Evolutionary conservation across 2,888 invertebrate species (phyloP), one percentile per base, ranked within the genome.

Genomic region (Allolobophora icterica): DNA sequence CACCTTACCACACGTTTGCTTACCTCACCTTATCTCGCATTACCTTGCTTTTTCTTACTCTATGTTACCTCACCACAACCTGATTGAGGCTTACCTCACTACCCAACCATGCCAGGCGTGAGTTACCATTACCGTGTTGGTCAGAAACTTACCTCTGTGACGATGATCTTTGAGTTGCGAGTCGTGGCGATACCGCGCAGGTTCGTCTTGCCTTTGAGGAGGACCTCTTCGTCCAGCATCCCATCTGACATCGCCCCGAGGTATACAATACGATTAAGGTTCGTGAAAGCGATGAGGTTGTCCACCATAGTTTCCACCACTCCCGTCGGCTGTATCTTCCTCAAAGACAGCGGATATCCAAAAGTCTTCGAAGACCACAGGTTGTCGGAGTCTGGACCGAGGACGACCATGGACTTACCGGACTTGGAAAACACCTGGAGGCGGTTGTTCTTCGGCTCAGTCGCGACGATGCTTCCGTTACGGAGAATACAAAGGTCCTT

Each of bases 291-390:
- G 13, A 87, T 35, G 34, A 87, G 34, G 87, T 87, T 87, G 17
- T 87, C 87, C 11, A 87, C 38, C 4, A 87, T 24, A 6, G 87
- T 87, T 33, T 87, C 87, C 1, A 33, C n/a, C n/a, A 87, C 35
- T 87, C 87, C 87, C 87, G 87, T 35, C 87, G 87, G 87, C 4
- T 87, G 34, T 35, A 87, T 87, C 34, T 35, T 87, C 6, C 87
- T 5, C 6, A 87, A 38, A 35, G n/a, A 0, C 35, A 38, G 8
- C 1, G 34, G 34, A 33, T 33, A 35, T 34, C 87, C 87, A 19
- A 87, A 87, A 21, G 87, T 35, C 87, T 17, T 87, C 15, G 87
- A 8, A 5, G 87, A 19, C 84, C 84, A 19, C 71, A 13, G n/a
- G 17, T 33, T 35, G 5, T 87, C 87, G 0, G n/a, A 15, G 21